Conservation (phyloP, 2,797 vertebrate species). For the Anabas testudineus region DNA sequence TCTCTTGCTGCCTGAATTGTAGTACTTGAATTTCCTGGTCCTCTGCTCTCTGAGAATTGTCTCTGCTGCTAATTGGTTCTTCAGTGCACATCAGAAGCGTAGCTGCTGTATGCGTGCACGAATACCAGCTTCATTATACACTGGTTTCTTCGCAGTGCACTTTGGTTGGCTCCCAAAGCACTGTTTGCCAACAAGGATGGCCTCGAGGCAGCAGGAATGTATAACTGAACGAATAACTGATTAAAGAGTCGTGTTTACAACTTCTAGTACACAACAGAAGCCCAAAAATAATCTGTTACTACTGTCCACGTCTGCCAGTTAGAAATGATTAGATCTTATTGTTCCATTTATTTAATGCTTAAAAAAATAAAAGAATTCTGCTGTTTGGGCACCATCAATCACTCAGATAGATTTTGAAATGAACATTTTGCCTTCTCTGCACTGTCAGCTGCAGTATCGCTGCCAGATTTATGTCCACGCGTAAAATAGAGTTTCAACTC, state of each 20-base stretch:
- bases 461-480: background rate
- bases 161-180: slow-evolving; percentile 61
- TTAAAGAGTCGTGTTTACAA: slow-evolving; percentile 62
- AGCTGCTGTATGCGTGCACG: slow-evolving; percentile 51
- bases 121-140: slow-evolving; percentile 68
- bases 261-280: slow-evolving; percentile 32
- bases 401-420: background rate
- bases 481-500: background rate
- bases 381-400: background rate
- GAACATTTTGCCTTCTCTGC: background rate
- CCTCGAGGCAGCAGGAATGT: slow-evolving; percentile 59
- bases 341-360: background rate
- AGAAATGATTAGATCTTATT: slow-evolving; percentile 1
- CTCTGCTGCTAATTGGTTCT: slow-evolving; percentile 63
- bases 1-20: slow-evolving; percentile 38
- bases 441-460: background rate
- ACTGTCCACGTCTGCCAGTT: background rate
- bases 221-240: slow-evolving; percentile 68
- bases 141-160: slow-evolving; percentile 53
- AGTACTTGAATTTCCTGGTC: slow-evolving; percentile 60
- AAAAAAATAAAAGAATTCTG: background rate
- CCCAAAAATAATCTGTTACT: no score
- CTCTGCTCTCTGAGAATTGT: slow-evolving; percentile 53
- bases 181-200: slow-evolving; percentile 63
- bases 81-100: slow-evolving; percentile 56